Conservation (phyloP, 2,888 invertebrate genomes). For the Lasioglossum calceatum region DNA sequence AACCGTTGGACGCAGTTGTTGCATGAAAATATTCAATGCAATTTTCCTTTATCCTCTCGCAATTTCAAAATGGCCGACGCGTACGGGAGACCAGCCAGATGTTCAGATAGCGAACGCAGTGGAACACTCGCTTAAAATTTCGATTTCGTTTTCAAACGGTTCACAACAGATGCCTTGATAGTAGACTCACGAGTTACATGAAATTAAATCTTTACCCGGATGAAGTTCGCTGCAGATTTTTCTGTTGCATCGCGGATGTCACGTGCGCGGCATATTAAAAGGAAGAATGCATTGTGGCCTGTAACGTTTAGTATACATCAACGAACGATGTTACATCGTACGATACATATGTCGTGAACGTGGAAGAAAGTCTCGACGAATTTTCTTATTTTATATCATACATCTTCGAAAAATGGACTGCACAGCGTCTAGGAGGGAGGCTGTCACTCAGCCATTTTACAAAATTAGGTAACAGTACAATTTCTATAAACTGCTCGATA, state of each 20-base stretch:
- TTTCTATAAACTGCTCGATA: neutral
- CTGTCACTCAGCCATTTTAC: neutral
- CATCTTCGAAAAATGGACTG: neutral
- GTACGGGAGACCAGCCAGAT: neutral
- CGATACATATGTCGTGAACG: neutral
- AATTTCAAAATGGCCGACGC: neutral
- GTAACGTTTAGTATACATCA: neutral
- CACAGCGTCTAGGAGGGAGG: neutral
- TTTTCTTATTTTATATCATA: neutral
- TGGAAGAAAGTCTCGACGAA: neutral
- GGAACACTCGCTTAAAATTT: neutral
- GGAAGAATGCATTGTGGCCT: neutral
- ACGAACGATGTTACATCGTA: neutral
- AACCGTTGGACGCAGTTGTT: neutral
- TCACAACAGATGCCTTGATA: neutral
- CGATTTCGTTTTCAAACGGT: neutral
- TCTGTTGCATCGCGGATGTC: neutral
- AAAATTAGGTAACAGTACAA: no score
- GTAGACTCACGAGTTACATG: neutral
- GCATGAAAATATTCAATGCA: neutral
- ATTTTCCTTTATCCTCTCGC: neutral
- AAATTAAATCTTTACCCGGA: neutral
- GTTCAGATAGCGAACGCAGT: neutral
- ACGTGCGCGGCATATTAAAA: slow-evolving; percentile 30
- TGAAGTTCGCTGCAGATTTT: slow-evolving; percentile 6